phyloP scores from a whole-genome alignment of 2,888 invertebrate genomes.

The Pristionchus arcanus region DNA sequence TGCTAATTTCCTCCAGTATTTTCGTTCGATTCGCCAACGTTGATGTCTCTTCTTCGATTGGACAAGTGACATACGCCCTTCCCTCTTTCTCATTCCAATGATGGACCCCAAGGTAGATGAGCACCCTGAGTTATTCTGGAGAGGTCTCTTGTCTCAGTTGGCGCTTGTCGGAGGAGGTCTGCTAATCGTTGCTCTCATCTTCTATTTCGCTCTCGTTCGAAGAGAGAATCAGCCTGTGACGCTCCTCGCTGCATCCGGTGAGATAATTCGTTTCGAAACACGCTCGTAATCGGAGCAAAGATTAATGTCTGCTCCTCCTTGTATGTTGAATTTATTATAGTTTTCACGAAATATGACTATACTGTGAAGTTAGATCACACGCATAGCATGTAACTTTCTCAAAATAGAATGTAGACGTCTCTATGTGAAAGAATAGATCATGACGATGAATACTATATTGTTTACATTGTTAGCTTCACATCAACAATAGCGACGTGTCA shows the following conservation, averaged over 20 bases:
- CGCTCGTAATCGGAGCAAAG: background rate
- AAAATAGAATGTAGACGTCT: no score
- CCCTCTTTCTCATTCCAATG: background rate
- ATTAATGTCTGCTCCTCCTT: background rate
- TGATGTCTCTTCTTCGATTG: background rate
- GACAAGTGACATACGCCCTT: background rate
- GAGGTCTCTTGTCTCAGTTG: slow-evolving; percentile 19
- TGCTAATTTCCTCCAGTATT: slow-evolving; percentile 35
- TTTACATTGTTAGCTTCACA: background rate
- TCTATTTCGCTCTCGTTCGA: slow-evolving; percentile 33
- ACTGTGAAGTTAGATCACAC: no score
- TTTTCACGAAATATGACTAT: no score
- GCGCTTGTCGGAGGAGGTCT: slow-evolving; percentile 31
- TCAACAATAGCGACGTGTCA: background rate
- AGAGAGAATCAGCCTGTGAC: slow-evolving; percentile 31
- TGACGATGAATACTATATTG: background rate
- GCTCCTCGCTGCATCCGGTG: slow-evolving; percentile 33
- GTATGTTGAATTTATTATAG: no score
- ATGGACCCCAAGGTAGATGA: slow-evolving; percentile 9
- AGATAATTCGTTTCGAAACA: background rate
- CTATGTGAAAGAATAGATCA: no score
- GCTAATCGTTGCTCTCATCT: slow-evolving; percentile 30
- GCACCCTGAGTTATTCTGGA: background rate
- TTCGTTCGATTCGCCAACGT: background rate
- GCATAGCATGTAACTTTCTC: no score